Evolutionary conservation across 2,113 vertebrate species (phyloP).

Genomic region (Scortum barcoo): DNA sequence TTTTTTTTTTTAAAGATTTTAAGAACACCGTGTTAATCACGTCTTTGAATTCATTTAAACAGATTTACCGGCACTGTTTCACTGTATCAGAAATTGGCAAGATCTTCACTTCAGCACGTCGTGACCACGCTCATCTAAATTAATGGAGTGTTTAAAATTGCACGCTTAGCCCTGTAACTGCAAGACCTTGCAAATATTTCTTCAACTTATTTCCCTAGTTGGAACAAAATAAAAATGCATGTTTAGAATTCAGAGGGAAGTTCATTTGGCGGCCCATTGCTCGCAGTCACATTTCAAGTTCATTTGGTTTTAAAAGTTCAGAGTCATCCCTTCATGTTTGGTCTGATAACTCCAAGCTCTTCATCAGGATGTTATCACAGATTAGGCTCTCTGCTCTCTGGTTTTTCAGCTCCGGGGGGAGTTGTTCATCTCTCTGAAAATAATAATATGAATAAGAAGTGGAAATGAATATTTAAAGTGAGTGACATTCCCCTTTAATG

Average conservation of each 20-base stretch:
- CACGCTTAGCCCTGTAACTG: constrained; percentile 7
- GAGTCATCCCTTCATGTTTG: constrained; percentile 53
- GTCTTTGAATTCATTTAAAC: constrained; percentile 26
- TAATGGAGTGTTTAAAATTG: constrained; percentile 11
- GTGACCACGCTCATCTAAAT: constrained; percentile 14
- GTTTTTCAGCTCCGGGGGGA: constrained; percentile 30
- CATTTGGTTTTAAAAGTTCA: constrained; percentile 45
- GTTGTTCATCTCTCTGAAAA: constrained; percentile 57
- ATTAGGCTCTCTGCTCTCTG: constrained; percentile 52
- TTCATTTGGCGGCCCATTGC: constrained; percentile 42
- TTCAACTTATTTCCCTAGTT: constrained; percentile 9
- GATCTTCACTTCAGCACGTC: constrained; percentile 20
- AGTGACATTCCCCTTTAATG: constrained; percentile 55
- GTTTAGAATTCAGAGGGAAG: constrained; percentile 16
- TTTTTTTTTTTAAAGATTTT: constrained; percentile 6
- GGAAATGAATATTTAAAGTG: constrained; percentile 61
- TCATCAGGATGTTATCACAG: constrained; percentile 55
- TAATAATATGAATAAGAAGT: constrained; percentile 55
- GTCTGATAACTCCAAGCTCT: constrained; percentile 56
- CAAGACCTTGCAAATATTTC: constrained; percentile 15
- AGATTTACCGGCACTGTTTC: neutral
- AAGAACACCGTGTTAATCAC: constrained; percentile 9
- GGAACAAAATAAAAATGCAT: constrained; percentile 16
- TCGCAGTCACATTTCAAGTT: constrained; percentile 39
- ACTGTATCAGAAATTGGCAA: constrained; percentile 9